phyloP scores from a whole-genome alignment of 2,888 invertebrate species.

The Lycaena phlaeas region DNA sequence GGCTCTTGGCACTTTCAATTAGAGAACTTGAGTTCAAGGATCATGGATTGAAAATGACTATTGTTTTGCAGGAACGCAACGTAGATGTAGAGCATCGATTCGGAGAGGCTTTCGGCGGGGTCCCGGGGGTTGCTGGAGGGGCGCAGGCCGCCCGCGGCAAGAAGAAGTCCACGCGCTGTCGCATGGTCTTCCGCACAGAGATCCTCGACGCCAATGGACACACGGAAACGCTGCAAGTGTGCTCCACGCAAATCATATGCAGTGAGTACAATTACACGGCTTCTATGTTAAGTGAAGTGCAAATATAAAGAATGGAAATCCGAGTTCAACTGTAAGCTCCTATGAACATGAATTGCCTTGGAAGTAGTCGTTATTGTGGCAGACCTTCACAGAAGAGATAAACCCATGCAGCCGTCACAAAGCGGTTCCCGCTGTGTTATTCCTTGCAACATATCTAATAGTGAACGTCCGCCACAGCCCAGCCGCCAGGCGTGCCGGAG shows the following conservation, averaged over 20 bases:
- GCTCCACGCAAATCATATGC: constrained; percentile 93
- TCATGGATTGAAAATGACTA: too few relatives aligned
- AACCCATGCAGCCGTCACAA: too few relatives aligned
- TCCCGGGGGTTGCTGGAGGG: constrained; percentile 26
- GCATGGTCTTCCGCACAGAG: constrained; percentile 94
- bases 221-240: constrained; percentile 88
- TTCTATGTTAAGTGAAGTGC: neutral
- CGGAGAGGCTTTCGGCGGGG: constrained; percentile 81
- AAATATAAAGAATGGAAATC: neutral
- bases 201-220: constrained; percentile 84
- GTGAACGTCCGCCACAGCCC: constrained; percentile 75
- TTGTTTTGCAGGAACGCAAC: constrained; percentile 86
- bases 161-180: constrained; percentile 95
- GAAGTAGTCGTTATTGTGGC: too few relatives aligned
- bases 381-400: too few relatives aligned
- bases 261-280: constrained; percentile 79
- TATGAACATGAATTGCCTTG: too few relatives aligned
- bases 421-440: too few relatives aligned
- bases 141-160: constrained; percentile 78
- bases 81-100: constrained; percentile 90
- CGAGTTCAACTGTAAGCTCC: too few relatives aligned
- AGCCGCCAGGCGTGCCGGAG: constrained; percentile 93
- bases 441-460: too few relatives aligned
- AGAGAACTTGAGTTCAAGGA: too few relatives aligned
- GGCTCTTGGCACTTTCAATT: too few relatives aligned